Base-by-base conservation (phyloP, 2,888 invertebrate species). In the Drepanosiphum platanoidis region DNA sequence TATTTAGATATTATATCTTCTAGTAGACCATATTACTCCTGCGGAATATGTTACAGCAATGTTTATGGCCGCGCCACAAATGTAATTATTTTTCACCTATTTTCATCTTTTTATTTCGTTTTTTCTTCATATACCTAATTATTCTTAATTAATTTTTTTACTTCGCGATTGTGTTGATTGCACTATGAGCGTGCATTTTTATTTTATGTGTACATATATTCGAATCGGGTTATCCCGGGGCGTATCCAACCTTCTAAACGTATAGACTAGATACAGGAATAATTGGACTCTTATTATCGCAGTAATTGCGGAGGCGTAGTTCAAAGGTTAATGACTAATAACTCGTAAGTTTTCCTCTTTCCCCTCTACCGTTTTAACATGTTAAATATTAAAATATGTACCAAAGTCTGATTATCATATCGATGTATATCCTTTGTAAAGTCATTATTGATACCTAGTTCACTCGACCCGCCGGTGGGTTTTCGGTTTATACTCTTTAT, bases 281-380 rank as follows among this genome's bases (percentile, higher is more conserved):
- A 66, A 66, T 83, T 66, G 46, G 46, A 74, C 46, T 81, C n/a
- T 71, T 64, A 39, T 39, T 74, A 84, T 84, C 84, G 34, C 36
- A 27, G 18, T 52, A 68, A 84, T 77, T 84, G 84, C 22, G 75
- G 75, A 84, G 77, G 84, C 75, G 75, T 84, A 68, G 75, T 75
- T 75, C 46, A 77, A 77, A 77, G 52, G 75, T 66, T 84, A 77
- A 84, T 77, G 64, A 66, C 66, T 84, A 75, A 84, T 75, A 75
- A 30, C 32, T 64, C 52, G 15, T 22, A 18, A 64, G 72, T 84
- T 84, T 75, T 74, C 42, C 30, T 74, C 8, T 64, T 58, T 36
- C 30, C 34, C 30, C 32, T 42, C 74, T 34, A 66, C 9, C 15
- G 42, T 32, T 83, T 46, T 64, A 74, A 46, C 64, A 30, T 42